Conservation (phyloP, 2,113 vertebrate genomes). For the Climacteris rufus region DNA sequence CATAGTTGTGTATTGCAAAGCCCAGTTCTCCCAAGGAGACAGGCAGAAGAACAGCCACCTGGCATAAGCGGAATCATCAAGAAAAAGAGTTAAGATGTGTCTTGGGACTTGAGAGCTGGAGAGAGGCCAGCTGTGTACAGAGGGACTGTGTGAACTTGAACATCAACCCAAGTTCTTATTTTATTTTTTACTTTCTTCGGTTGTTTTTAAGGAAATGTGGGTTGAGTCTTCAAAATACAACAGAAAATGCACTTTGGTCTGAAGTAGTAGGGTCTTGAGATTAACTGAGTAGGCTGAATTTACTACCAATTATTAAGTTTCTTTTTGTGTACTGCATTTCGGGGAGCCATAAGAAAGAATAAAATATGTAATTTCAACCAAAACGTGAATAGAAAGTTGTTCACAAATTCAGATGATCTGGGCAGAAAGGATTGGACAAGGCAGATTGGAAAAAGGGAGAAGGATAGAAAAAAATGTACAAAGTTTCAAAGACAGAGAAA, state of each 20-base stretch:
- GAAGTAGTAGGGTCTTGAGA: background rate
- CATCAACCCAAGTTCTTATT: background rate
- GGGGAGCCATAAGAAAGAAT: background rate
- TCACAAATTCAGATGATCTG: background rate
- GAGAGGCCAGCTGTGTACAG: background rate
- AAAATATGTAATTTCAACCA: background rate
- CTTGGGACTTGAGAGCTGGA: conserved; percentile 13
- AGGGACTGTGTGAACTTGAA: conserved; percentile 27
- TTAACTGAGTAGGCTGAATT: background rate
- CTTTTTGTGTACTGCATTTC: background rate
- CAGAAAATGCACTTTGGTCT: background rate
- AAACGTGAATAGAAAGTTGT: background rate
- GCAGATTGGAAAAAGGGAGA: background rate
- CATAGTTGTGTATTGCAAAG: background rate
- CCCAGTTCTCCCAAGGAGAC: background rate
- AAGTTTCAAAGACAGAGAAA: background rate
- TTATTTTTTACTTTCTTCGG: background rate
- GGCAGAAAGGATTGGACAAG: background rate
- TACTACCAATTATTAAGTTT: background rate
- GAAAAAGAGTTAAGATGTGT: background rate
- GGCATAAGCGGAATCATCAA: background rate
- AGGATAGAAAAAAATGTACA: background rate
- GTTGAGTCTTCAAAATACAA: background rate
- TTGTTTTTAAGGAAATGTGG: background rate
- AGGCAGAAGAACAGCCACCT: background rate